phyloP scores from a whole-genome alignment of 2,888 invertebrate species.

The Cyrtodaria siliqua region DNA sequence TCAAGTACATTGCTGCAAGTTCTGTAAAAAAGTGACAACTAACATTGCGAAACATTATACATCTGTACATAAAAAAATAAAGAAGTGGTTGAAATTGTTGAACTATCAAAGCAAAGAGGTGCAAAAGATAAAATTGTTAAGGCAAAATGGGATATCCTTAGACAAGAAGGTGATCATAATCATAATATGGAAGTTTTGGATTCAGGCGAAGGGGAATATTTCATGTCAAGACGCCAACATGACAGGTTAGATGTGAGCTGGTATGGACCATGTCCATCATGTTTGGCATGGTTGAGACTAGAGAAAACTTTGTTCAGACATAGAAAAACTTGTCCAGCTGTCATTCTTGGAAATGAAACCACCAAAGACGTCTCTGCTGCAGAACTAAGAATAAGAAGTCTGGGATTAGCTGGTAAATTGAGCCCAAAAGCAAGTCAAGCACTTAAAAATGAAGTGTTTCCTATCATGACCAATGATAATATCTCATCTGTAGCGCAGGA shows the following conservation, averaged over 20 bases:
- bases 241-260: neutral
- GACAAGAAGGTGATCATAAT: slow-evolving; percentile 28
- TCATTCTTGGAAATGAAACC: neutral
- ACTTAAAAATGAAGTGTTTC: slow-evolving; percentile 41
- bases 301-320: slow-evolving; percentile 17
- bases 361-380: neutral
- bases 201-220: slow-evolving; percentile 41
- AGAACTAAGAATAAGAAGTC: slow-evolving; percentile 34
- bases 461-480: slow-evolving; percentile 48
- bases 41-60: slow-evolving; percentile 7
- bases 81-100: slow-evolving; percentile 38
- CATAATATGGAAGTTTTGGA: slow-evolving; percentile 17
- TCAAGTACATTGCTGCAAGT: slow-evolving; percentile 36
- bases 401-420: slow-evolving; percentile 38
- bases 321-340: slow-evolving; percentile 6
- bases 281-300: slow-evolving; percentile 22
- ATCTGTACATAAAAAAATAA: slow-evolving; percentile 43
- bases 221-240: slow-evolving; percentile 36
- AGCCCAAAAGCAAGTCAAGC: slow-evolving; percentile 16
- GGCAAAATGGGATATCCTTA: slow-evolving; percentile 25
- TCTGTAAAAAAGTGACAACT: slow-evolving; percentile 25
- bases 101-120: slow-evolving; percentile 17
- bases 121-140: slow-evolving; percentile 17
- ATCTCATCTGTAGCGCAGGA: slow-evolving; percentile 11
- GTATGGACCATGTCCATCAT: slow-evolving; percentile 57